Base-by-base conservation (phyloP, 2,797 vertebrate genomes). In the Tenualosa ilisha region DNA sequence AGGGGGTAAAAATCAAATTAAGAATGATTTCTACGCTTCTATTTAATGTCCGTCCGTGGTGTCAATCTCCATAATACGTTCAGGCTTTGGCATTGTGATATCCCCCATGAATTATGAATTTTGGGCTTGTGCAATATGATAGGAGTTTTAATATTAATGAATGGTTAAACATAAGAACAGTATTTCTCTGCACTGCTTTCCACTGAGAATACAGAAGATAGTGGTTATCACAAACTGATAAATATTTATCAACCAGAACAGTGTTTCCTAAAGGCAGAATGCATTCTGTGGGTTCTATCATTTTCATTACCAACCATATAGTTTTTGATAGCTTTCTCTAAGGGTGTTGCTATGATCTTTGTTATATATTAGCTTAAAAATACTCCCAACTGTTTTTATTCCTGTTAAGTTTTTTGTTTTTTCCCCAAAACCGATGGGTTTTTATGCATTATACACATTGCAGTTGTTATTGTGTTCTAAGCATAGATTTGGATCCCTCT, bases 51-150 rank as follows among this genome's bases (percentile, higher is more conserved):
- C 87, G 87, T 91, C 88, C 59, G 63, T 88, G 90, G 68, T 63
- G 84, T 88, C 92, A 91, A 90, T 90, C 90, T 81, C 85, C 89
- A 86, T 90, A 92, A 88, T 88, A 84, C 49, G 56, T 91, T 90
- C 83, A 90, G 86, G 83, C 89, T 90, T 89, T 89, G 90, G 85
- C 88, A 87, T 89, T 90, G 85, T 88, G 89, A 93, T 88, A 81
- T 84, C 85, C 89, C 87, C 84, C 90, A 94, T 94, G 92, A 94
- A 93, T 95, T 94, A 94, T 94, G 90, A 92, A 94, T 94, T 91
- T 92, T 93, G 94, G 94, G 94, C 92, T 93, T 86, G 93, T 95
- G 94, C 94, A 95, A 95, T 95, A 94, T 91, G 88, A 91, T 91
- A 89, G 87, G 89, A 89, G 89, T 93, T 94, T 94, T 92, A 92